Conservation (phyloP, 2,888 invertebrate genomes). For the Parnassius apollo region DNA sequence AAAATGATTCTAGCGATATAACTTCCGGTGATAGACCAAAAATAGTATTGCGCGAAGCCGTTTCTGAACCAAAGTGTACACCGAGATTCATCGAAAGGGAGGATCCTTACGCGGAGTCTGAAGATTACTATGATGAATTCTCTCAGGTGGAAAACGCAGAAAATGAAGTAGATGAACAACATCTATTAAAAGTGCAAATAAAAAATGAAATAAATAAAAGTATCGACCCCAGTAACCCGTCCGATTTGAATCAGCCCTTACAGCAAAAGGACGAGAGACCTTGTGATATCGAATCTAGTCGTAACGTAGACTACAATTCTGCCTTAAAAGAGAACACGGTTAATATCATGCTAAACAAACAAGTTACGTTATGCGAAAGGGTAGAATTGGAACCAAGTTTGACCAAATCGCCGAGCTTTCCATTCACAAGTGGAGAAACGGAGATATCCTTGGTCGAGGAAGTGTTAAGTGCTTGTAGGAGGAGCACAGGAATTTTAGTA, state of each 20-base stretch:
- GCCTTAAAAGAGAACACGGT: constrained; percentile 69
- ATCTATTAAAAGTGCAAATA: constrained; percentile 68
- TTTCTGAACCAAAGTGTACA: constrained; percentile 71
- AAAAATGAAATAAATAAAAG: constrained; percentile 75
- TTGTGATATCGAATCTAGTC: constrained; percentile 62
- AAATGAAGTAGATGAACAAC: constrained; percentile 68
- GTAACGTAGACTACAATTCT: constrained; percentile 56
- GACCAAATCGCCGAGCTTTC: constrained; percentile 66
- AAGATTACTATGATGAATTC: constrained; percentile 63
- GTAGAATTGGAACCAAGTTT: constrained; percentile 52
- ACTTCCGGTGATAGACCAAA: constrained; percentile 56
- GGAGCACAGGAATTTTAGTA: constrained; percentile 71
- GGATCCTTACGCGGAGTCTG: constrained; percentile 72
- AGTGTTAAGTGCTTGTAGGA: constrained; percentile 68
- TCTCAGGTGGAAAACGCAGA: constrained; percentile 64
- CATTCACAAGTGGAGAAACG: constrained; percentile 53
- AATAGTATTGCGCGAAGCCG: constrained; percentile 63
- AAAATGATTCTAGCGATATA: constrained; percentile 70
- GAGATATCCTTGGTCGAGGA: constrained; percentile 73
- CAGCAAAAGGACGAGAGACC: constrained; percentile 54
- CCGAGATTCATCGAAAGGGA: constrained; percentile 74
- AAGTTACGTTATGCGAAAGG: constrained; percentile 46
- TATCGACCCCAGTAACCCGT: constrained; percentile 54
- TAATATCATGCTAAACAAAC: constrained; percentile 64
- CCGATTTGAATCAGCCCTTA: constrained; percentile 45